These are phyloP conservation scores for Macrotis lagotis DNA, from an alignment of 2,113 vertebrate species.

Conservation along the genomic window DNA sequence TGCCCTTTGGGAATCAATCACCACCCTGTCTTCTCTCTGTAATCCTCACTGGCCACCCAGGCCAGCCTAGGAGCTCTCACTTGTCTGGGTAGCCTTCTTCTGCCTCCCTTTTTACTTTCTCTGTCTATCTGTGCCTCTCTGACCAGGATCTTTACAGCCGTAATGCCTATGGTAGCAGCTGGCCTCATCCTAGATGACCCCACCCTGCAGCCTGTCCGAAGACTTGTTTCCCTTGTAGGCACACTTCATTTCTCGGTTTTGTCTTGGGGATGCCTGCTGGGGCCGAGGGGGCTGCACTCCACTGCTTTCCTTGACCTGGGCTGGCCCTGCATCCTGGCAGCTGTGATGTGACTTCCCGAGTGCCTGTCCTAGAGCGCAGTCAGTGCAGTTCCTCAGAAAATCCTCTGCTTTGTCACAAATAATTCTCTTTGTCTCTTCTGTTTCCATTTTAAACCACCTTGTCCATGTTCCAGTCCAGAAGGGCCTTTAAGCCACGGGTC, in stretches of 20 bases:
- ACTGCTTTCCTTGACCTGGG: slow-evolving; percentile 70
- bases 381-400: slow-evolving; percentile 35
- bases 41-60: accelerated
- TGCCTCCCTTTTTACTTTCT: slow-evolving; percentile 73
- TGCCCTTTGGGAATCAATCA: not conserved
- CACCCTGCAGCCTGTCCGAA: slow-evolving; percentile 98
- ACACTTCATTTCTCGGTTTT: slow-evolving; percentile 67
- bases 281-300: slow-evolving; percentile 49
- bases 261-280: slow-evolving; percentile 73
- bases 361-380: slow-evolving; percentile 85
- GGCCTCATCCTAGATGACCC: slow-evolving; percentile 98
- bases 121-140: slow-evolving; percentile 88
- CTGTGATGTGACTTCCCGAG: slow-evolving; percentile 64
- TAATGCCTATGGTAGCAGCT: slow-evolving; percentile 99
- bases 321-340: slow-evolving; percentile 68
- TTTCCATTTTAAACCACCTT: slow-evolving; percentile 71
- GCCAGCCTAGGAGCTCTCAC: accelerated
- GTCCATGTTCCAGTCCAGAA: slow-evolving; percentile 71
- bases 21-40: accelerated
- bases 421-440: slow-evolving; percentile 71
- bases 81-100: slow-evolving; percentile 65
- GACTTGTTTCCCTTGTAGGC: slow-evolving; percentile 96
- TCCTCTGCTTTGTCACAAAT: slow-evolving; percentile 56
- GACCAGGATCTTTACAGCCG: slow-evolving; percentile 98
- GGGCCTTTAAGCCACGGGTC: slow-evolving; percentile 76